A percentile compares a stretch with the other conserved stretches of the same genome.
Conservation (phyloP, 2,888 invertebrate genomes). For the Sipha maydis region DNA sequence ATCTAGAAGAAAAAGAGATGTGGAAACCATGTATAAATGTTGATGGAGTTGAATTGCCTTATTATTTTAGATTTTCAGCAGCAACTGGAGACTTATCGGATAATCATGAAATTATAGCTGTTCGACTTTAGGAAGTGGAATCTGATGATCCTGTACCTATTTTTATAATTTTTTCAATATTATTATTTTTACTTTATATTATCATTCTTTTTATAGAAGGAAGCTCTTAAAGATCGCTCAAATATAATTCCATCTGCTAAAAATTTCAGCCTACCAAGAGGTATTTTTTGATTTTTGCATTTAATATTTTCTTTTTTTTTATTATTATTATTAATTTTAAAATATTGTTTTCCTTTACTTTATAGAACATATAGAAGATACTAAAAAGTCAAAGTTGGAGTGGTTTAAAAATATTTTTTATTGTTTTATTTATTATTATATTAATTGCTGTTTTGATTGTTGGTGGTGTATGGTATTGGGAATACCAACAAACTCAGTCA, state of each 20-base stretch:
- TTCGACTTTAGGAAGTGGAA: conserved; percentile 93
- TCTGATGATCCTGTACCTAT: conserved; percentile 70
- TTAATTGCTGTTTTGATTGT: conserved; percentile 85
- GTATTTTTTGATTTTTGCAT: conserved; percentile 67
- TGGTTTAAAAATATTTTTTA: conserved; percentile 89
- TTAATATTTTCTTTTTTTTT: neutral
- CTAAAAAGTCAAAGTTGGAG: conserved; percentile 86
- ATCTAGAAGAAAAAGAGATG: conserved; percentile 88
- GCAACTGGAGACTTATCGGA: conserved; percentile 97
- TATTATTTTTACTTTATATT: neutral
- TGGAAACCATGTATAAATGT: conserved; percentile 96
- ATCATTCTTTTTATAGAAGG: conserved; percentile 69
- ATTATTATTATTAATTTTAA: conserved; percentile 29
- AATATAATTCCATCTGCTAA: conserved; percentile 88
- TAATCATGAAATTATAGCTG: conserved; percentile 92
- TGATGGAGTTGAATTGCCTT: conserved; percentile 89
- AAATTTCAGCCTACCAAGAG: conserved; percentile 89
- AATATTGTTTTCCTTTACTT: conserved; percentile 62
- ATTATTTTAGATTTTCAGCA: conserved; percentile 92
- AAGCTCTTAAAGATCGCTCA: conserved; percentile 78
- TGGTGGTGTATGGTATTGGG: conserved; percentile 74
- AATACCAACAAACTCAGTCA: conserved; percentile 70
- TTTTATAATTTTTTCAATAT: conserved; percentile 14
- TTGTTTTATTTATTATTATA: conserved; percentile 85
- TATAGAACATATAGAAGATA: conserved; percentile 86